A percentile compares a stretch with the other conserved stretches of the same genome.
phyloP scores from a whole-genome alignment of 30 jellyfish, hydroid and myxozoan genomes.

The Aurelia sp. region DNA sequence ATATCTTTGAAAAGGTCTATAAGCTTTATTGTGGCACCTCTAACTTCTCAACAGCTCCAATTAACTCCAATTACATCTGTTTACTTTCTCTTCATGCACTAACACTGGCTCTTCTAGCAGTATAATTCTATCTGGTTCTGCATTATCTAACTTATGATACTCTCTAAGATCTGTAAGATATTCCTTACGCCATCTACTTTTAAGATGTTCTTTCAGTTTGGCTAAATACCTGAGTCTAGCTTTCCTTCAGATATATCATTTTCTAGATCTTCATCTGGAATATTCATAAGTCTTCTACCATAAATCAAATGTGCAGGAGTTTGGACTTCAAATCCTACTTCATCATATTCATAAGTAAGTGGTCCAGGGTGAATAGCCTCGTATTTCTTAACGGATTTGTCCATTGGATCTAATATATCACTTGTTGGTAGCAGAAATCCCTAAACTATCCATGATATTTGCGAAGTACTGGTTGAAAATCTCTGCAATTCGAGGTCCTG shows the following conservation, averaged over 20 bases:
- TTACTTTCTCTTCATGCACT: neutral
- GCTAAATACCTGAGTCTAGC: slow-evolving; percentile 1
- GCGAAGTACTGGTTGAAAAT: no score
- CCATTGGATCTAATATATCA: no score
- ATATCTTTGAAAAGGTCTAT: no score
- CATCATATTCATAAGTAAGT: neutral
- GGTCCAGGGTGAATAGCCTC: neutral
- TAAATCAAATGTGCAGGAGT: neutral
- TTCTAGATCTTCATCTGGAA: neutral
- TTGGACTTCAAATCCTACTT: neutral
- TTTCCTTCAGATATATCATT: neutral
- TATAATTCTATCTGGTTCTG: neutral
- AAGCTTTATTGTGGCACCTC: neutral
- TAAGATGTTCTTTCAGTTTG: neutral
- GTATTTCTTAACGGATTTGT: no score
- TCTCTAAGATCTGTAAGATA: slow-evolving; percentile 12
- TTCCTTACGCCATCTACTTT: neutral
- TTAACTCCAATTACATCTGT: neutral
- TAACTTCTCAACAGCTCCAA: neutral
- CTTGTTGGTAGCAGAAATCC: no score
- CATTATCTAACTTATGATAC: neutral
- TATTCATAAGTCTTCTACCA: slow-evolving; percentile 4
- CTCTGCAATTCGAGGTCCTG: no score
- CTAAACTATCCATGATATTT: no score
- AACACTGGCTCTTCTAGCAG: neutral